These are phyloP conservation scores for Simalia tracyae DNA, from an alignment of 2,797 vertebrate genomes.

Conservation along the genomic window DNA sequence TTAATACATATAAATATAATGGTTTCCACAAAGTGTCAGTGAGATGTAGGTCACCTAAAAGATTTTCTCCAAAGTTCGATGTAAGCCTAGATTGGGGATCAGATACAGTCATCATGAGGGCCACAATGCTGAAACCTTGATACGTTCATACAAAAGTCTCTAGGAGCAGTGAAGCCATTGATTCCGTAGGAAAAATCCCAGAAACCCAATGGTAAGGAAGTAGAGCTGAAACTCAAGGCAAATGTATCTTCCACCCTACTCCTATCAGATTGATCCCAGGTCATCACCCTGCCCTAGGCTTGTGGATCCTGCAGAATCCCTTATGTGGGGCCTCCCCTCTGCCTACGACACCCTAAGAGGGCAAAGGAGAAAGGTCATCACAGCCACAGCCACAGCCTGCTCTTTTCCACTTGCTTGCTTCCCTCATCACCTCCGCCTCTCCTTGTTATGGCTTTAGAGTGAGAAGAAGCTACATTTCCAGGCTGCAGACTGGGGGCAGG, in stretches of 20 bases:
- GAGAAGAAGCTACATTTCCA: not conserved
- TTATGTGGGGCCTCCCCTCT: not conserved
- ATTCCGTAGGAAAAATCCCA: not conserved
- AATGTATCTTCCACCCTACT: not conserved
- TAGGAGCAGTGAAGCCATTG: not conserved
- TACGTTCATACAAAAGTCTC: not conserved
- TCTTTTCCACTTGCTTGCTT: not conserved
- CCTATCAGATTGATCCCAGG: not conserved
- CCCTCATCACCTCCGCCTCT: not conserved
- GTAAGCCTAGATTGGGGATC: not conserved
- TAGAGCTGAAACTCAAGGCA: not conserved
- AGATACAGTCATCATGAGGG: not conserved
- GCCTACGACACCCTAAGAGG: not conserved
- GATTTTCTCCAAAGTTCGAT: not conserved
- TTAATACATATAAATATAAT: not conserved
- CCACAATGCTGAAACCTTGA: not conserved
- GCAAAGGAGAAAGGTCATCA: not conserved
- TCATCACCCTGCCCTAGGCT: not conserved
- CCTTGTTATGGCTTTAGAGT: not conserved
- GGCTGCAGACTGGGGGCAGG: not conserved
- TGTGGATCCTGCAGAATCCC: not conserved
- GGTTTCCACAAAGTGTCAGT: not conserved
- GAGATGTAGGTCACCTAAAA: not conserved
- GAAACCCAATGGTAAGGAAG: not conserved
- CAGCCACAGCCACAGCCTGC: not conserved